phyloP scores from a whole-genome alignment of 2,797 vertebrate genomes.

The Spheniscus humboldti region DNA sequence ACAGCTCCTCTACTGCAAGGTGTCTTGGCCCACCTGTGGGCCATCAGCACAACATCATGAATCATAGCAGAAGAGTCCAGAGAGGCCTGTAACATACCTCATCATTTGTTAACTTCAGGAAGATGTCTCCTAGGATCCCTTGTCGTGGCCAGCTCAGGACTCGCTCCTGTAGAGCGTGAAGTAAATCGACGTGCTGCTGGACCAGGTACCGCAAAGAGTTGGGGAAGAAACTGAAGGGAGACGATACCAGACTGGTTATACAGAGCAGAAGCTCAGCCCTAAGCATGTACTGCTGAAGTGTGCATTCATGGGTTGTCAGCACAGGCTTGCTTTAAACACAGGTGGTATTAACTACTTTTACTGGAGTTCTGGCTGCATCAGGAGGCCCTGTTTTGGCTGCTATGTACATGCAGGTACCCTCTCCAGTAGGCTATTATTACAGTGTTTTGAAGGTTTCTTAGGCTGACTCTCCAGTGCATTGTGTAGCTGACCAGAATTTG shows the following conservation, averaged over 20 bases:
- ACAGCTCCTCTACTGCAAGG: not conserved
- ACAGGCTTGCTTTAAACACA: not conserved
- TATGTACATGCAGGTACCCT: not conserved
- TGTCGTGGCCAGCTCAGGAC: constrained; percentile 92
- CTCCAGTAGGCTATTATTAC: not conserved
- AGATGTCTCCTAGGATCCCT: constrained; percentile 96
- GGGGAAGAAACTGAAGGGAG: constrained; percentile 85
- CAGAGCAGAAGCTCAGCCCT: not conserved
- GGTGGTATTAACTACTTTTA: not conserved
- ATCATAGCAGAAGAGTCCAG: not conserved
- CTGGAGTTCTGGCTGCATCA: not conserved
- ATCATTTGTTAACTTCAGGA: constrained; percentile 92
- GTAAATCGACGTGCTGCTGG: constrained; percentile 93
- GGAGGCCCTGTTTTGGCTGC: not conserved
- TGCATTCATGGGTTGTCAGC: not conserved
- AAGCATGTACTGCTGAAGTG: not conserved
- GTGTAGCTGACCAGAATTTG: not conserved
- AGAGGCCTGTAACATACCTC: constrained; percentile 76
- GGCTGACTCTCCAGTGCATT: not conserved
- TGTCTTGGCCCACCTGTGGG: not conserved
- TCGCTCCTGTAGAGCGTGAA: constrained; percentile 91
- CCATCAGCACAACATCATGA: not conserved
- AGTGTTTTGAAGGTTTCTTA: not conserved
- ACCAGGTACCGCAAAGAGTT: constrained; percentile 92
- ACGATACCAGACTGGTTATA: not conserved